A percentile compares a stretch with the other conserved stretches of the same genome.
These are phyloP conservation scores for Rhyacophila evoluta DNA, from an alignment of 2,888 invertebrate species.

Conservation along the genomic window DNA sequence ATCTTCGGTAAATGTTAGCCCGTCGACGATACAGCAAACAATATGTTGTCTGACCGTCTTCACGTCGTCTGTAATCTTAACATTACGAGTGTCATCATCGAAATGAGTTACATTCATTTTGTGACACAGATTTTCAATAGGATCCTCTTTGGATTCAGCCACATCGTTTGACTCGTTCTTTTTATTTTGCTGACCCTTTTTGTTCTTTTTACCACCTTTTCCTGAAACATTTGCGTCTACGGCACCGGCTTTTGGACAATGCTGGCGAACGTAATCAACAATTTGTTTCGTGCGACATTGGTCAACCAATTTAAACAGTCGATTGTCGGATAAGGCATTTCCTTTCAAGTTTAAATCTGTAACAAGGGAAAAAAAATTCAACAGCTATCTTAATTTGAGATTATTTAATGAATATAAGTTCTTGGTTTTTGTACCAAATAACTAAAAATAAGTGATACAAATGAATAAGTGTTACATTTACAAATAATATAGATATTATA, in stretches of 20 bases:
- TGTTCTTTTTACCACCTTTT: slow-evolving; percentile 62
- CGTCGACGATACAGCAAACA: slow-evolving; percentile 78
- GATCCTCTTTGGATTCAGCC: slow-evolving; percentile 52
- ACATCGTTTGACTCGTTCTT: slow-evolving; percentile 61
- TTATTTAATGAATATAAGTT: no score
- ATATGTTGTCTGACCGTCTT: slow-evolving; percentile 77
- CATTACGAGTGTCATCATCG: slow-evolving; percentile 65
- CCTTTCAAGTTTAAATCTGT: slow-evolving; percentile 79
- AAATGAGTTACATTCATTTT: slow-evolving; percentile 62
- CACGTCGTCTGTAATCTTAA: slow-evolving; percentile 71
- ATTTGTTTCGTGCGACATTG: slow-evolving; percentile 82
- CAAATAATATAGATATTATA: no score
- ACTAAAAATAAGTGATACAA: no score
- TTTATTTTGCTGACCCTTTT: slow-evolving; percentile 58
- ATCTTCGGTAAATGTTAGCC: slow-evolving; percentile 73
- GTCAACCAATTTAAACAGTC: slow-evolving; percentile 79
- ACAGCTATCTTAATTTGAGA: no score
- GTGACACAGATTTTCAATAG: slow-evolving; percentile 54
- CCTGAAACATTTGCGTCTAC: slow-evolving; percentile 59
- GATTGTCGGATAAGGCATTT: slow-evolving; percentile 79
- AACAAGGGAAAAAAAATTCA: no score
- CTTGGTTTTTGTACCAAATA: no score
- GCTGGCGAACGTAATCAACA: slow-evolving; percentile 79
- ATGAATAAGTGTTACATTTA: no score
- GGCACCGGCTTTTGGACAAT: slow-evolving; percentile 66